Base-by-base conservation (phyloP, 2,888 invertebrate species). In the Drosophila buzzatii region DNA sequence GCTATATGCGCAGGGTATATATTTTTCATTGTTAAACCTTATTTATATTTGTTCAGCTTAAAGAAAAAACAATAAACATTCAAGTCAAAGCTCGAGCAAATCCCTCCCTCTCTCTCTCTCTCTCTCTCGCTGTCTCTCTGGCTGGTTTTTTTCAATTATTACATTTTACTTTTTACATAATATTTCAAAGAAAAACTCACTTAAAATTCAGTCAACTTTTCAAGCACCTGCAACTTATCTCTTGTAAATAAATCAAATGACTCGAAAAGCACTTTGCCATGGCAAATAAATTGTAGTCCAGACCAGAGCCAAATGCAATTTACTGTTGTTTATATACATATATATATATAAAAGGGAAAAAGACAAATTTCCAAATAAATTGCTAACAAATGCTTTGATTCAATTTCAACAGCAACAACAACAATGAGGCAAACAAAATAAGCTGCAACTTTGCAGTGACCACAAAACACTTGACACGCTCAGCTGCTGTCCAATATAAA, bases 381-480 rank as follows among this genome's bases (percentile, higher is more conserved):
- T 82, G 84, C 79, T 78, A 72, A 72, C 75, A 88, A 84, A 88
- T 85, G 83, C 89, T 71, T 64, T 86, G 84, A 86, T 86, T 79
- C 79, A 81, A 86, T 84, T 84, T 81, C 76, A 64, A 44, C 47
- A 76, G 56, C 47, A 64, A 16, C 37, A 27, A 45, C 52, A 62
- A 68, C 39, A 42, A 55, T 53, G 16, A 73, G 35, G 5, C 56
- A 42, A 74, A 63, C 66, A 71, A 71, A 76, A 75, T 74, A 79
- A 76, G 66, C 74, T 76, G 70, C 75, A 76, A 69, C 61, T 81
- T 82, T 82, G 61, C 64, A 53, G 70, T 67, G 69, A 79, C 81
- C 84, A 74, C 89, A 85, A 81, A 89, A 65, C 76, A 79, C 89
- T 85, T 86, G 89, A 85, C 89, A 85, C 74, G 86, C 89, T 86